phyloP scores from a whole-genome alignment of 2,888 invertebrate genomes.

The Perithous albicinctus region DNA sequence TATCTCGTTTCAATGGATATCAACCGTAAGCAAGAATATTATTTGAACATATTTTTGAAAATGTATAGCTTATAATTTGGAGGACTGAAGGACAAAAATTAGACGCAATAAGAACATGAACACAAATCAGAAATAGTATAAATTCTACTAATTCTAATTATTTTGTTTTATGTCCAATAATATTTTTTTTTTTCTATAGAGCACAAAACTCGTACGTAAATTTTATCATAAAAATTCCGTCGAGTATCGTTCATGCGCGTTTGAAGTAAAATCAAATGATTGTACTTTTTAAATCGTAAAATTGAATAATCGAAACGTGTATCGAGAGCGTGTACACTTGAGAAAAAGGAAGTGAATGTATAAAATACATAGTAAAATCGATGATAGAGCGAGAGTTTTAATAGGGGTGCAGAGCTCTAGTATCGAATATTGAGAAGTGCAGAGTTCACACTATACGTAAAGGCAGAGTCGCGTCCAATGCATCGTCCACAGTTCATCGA shows the following conservation, averaged over 20 bases:
- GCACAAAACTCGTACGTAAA: slow-evolving; percentile 5
- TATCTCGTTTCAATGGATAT: slow-evolving; percentile 36
- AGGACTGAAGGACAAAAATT: too few relatives aligned
- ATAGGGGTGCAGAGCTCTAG: background rate
- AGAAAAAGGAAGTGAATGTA: slow-evolving; percentile 18
- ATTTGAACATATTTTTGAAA: too few relatives aligned
- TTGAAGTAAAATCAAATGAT: background rate
- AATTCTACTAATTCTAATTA: too few relatives aligned
- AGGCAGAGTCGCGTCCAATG: background rate
- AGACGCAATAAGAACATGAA: too few relatives aligned
- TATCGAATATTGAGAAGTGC: background rate
- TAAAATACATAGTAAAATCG: background rate
- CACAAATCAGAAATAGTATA: too few relatives aligned
- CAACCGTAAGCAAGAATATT: too few relatives aligned
- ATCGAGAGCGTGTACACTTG: background rate
- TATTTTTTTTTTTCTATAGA: too few relatives aligned
- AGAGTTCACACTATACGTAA: background rate
- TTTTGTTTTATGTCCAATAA: too few relatives aligned
- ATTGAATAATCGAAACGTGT: slow-evolving; percentile 22
- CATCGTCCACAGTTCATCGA: slow-evolving; percentile 6
- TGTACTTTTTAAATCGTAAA: background rate
- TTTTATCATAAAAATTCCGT: slow-evolving; percentile 1
- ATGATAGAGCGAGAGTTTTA: background rate
- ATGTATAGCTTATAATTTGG: too few relatives aligned
- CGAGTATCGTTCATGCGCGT: background rate